phyloP scores from a whole-genome alignment of 2,888 invertebrate genomes.

The Malacosoma neustria region DNA sequence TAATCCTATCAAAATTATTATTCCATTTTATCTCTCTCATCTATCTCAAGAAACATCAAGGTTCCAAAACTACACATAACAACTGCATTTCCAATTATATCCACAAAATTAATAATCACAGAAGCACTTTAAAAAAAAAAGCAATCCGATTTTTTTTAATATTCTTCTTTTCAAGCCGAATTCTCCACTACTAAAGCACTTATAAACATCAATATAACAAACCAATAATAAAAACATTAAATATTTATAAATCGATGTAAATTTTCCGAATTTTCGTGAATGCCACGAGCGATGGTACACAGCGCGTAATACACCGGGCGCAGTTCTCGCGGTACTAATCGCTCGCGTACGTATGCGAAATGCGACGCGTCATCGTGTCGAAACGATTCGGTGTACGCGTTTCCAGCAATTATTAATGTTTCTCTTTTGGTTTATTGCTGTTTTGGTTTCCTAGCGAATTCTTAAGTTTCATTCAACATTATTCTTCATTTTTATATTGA shows the following conservation, averaged over 20 bases:
- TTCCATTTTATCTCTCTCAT: too few relatives aligned
- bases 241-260: conserved; percentile 1
- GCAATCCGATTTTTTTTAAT: too few relatives aligned
- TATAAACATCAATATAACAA: too few relatives aligned
- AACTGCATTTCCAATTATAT: too few relatives aligned
- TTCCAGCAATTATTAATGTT: not conserved
- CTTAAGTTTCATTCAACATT: not conserved
- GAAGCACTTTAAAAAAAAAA: too few relatives aligned
- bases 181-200: not conserved
- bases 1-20: too few relatives aligned
- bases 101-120: too few relatives aligned
- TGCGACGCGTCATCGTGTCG: conserved; percentile 37
- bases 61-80: too few relatives aligned
- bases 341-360: conserved; percentile 17
- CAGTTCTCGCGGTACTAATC: conserved; percentile 57
- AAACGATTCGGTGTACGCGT: conserved; percentile 29
- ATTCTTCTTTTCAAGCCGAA: too few relatives aligned
- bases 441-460: not conserved
- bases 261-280: conserved; percentile 15
- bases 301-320: conserved; percentile 48
- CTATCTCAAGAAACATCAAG: too few relatives aligned
- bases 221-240: not conserved
- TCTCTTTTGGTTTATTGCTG: not conserved
- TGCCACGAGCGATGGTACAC: too few relatives aligned
- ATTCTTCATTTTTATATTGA: too few relatives aligned